phyloP scores from a whole-genome alignment of 1,140 invertebrate genomes.

The Drosophila asahinai region DNA sequence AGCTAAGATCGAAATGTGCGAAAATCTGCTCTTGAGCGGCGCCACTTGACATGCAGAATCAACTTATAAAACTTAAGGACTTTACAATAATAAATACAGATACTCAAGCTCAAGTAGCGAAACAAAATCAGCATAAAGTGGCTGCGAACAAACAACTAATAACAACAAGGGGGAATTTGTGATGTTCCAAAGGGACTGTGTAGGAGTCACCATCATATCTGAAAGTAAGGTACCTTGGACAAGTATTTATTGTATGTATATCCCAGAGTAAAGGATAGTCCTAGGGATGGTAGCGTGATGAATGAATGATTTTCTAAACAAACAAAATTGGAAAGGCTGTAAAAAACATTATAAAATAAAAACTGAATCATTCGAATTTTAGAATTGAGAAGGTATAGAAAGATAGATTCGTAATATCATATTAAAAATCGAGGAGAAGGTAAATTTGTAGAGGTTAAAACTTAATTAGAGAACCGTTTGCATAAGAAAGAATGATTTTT shows the following conservation, averaged over 20 bases:
- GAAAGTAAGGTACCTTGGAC: background rate
- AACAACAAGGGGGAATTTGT: slow-evolving; percentile 38
- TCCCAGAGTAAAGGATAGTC: background rate
- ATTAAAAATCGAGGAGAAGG: too few relatives aligned
- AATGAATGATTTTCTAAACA: background rate
- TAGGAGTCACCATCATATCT: slow-evolving; percentile 10
- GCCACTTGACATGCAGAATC: slow-evolving; percentile 66
- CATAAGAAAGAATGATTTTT: too few relatives aligned
- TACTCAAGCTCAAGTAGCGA: slow-evolving; percentile 78
- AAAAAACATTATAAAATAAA: too few relatives aligned
- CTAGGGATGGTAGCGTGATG: background rate
- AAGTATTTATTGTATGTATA: background rate
- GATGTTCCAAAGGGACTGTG: slow-evolving; percentile 19
- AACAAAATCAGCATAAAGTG: slow-evolving; percentile 80
- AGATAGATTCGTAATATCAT: too few relatives aligned
- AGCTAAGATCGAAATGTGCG: slow-evolving; percentile 60
- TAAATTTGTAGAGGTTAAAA: too few relatives aligned
- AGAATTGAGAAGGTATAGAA: too few relatives aligned
- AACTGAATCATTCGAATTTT: too few relatives aligned
- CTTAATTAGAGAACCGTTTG: too few relatives aligned
- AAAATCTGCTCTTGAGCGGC: slow-evolving; percentile 73
- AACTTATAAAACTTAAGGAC: slow-evolving; percentile 60
- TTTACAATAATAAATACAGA: slow-evolving; percentile 70
- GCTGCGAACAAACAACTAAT: slow-evolving; percentile 66
- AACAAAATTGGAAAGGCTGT: background rate